Evolutionary conservation across 2,888 invertebrate species (phyloP), one percentile per base, ranked within the genome.

Genomic region (Brachynemurus nebulosus): DNA sequence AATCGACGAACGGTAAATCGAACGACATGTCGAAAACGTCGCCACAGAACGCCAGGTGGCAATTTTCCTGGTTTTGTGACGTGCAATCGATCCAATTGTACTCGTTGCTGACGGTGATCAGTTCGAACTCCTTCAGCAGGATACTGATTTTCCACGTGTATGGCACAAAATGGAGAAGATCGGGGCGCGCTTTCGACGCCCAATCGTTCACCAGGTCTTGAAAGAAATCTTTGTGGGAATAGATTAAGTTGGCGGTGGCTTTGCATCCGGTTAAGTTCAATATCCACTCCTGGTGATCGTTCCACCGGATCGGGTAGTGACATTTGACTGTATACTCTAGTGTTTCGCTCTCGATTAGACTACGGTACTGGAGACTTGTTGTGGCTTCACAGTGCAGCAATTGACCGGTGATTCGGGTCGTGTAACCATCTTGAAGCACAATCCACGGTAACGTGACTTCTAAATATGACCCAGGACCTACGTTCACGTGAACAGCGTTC

Each of bases 11-110:
- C 0, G 96, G 95, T 57, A 98, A 71, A 60, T 88, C 88, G 59
- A 96, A 91, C 3, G 92, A 90, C 53, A 95, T 71, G 57, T 95
- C 93, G 54, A 96, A 80, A 11, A 89, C 74, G 59, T 95, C 93
- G 1, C 95, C 95, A 60, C 92, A 92, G 55, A 95, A 84, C 0
- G 92, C 93, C 44, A 95, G 74, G 60, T 92, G 90, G 65, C 90
- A 81, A 63, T 95, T 95, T 67, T 95, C 95, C 62, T 90, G 90
- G 55, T 90, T 86, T 40, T 91, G 89, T 19, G 92, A 92, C 44
- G 92, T 90, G 56, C 96, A 96, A 65, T 98, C 97, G 52, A 98
- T 86, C 98, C 97, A 98, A 65, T 98, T 98, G 64, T 89, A 89
- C 61, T 97, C 91, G 66, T 97, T 98, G 57, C 91, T 84, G 12